Evolutionary conservation across 2,797 vertebrate species (phyloP).

Genomic region (Scomberomorus guttatus): DNA sequence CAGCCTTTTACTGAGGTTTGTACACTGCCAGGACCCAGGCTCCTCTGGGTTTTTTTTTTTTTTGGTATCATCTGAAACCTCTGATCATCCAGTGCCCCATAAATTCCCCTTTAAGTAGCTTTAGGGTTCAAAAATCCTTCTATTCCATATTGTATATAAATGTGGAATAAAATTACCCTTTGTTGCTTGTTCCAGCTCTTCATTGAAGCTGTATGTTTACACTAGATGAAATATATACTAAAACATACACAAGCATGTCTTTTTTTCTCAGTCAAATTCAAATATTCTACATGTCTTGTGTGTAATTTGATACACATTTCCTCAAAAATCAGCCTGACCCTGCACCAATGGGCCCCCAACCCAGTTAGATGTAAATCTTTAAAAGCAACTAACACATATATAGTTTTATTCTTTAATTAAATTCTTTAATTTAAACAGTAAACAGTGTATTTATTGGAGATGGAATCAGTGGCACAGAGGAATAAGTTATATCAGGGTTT

Average conservation of each 20-base stretch:
- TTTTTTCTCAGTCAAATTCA: not conserved
- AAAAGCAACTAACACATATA: not conserved
- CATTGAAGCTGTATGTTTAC: not conserved
- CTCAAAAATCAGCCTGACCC: not conserved
- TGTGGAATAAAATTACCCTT: not conserved
- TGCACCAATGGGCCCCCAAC: not conserved
- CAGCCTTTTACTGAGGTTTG: conserved; percentile 91
- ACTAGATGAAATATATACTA: not conserved
- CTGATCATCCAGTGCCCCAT: too few relatives aligned
- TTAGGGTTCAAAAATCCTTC: not conserved
- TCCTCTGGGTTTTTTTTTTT: not conserved
- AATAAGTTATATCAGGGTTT: not conserved
- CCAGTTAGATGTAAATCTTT: not conserved
- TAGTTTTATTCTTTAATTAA: not conserved
- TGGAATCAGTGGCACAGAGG: too few relatives aligned
- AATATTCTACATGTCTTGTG: not conserved
- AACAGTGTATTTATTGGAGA: not conserved
- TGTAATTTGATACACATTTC: not conserved
- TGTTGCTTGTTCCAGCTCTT: not conserved
- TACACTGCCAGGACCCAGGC: not conserved
- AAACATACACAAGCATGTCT: not conserved
- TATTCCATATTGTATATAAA: too few relatives aligned
- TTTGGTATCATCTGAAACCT: not conserved
- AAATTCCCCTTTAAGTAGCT: not conserved
- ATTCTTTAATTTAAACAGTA: not conserved